These are phyloP conservation scores for Andrena bicolor DNA, from an alignment of 2,888 invertebrate genomes.

Conservation along the genomic window DNA sequence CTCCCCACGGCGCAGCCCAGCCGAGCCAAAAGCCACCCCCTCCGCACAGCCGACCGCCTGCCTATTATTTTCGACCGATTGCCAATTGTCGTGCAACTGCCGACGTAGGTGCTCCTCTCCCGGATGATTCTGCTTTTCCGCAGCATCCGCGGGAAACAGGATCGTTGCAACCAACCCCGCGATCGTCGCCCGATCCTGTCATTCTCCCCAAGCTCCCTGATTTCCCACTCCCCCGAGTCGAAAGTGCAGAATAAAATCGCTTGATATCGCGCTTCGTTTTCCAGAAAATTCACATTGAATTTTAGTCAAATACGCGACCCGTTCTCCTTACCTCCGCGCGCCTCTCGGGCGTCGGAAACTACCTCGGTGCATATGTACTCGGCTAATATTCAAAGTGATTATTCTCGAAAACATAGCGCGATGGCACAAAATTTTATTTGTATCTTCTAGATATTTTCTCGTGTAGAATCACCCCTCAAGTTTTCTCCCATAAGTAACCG, in stretches of 20 bases:
- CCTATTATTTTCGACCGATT: conserved; percentile 73
- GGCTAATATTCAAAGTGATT: background rate
- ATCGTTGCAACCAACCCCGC: background rate
- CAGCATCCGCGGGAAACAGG: conserved; percentile 17
- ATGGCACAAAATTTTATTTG: background rate
- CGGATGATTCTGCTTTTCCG: conserved; percentile 33
- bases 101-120: conserved; percentile 57
- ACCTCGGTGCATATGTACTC: conserved; percentile 1
- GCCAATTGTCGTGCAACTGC: conserved; percentile 74
- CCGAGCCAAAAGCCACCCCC: conserved; percentile 52
- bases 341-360: background rate
- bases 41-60: conserved; percentile 18
- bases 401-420: background rate
- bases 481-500: too few relatives aligned
- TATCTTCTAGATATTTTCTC: background rate
- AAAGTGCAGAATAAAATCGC: too few relatives aligned
- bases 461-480: too few relatives aligned
- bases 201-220: conserved; percentile 5
- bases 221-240: background rate
- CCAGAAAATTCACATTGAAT: too few relatives aligned
- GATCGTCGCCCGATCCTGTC: conserved; percentile 32
- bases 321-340: background rate
- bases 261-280: too few relatives aligned
- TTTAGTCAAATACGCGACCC: background rate
- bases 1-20: conserved; percentile 37